phyloP scores from a whole-genome alignment of 2,888 invertebrate species.

The Drosophila histrio region DNA sequence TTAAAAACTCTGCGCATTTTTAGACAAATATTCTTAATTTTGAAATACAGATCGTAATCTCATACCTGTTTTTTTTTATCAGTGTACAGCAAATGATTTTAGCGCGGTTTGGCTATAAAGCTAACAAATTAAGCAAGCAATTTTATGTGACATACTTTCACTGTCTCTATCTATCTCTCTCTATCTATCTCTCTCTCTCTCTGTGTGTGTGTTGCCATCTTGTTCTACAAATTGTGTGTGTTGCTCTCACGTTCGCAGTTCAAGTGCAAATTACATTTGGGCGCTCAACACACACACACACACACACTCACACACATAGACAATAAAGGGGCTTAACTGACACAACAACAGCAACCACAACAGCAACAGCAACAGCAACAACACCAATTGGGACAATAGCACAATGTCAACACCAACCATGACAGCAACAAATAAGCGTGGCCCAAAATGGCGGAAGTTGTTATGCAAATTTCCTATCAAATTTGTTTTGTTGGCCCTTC shows the following conservation, averaged over 20 bases:
- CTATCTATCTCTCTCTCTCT: neutral
- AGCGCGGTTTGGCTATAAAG: conserved; percentile 24
- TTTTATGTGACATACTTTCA: neutral
- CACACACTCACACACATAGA: conserved; percentile 10
- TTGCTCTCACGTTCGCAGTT: conserved; percentile 38
- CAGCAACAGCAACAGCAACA: conserved; percentile 12
- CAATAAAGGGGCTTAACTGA: conserved; percentile 57
- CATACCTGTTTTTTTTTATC: too few species aligned
- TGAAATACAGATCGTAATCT: too few species aligned
- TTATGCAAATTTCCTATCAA: conserved; percentile 67
- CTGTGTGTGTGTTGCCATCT: conserved; percentile 18
- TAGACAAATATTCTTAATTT: too few species aligned
- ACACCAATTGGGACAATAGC: conserved; percentile 14
- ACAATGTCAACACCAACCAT: conserved; percentile 32
- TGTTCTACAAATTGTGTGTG: conserved; percentile 10
- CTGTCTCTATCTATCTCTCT: neutral
- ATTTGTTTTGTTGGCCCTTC: conserved; percentile 38
- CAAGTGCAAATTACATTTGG: conserved; percentile 67
- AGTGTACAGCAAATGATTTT: conserved; percentile 14
- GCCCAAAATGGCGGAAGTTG: conserved; percentile 66
- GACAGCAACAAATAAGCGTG: conserved; percentile 39
- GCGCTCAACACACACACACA: conserved; percentile 15
- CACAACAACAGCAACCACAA: conserved; percentile 27
- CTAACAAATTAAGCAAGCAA: conserved; percentile 41
- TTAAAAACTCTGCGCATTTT: too few species aligned